Evolutionary conservation across 2,113 vertebrate species (phyloP).

Genomic region (Triplophysa dalaica): DNA sequence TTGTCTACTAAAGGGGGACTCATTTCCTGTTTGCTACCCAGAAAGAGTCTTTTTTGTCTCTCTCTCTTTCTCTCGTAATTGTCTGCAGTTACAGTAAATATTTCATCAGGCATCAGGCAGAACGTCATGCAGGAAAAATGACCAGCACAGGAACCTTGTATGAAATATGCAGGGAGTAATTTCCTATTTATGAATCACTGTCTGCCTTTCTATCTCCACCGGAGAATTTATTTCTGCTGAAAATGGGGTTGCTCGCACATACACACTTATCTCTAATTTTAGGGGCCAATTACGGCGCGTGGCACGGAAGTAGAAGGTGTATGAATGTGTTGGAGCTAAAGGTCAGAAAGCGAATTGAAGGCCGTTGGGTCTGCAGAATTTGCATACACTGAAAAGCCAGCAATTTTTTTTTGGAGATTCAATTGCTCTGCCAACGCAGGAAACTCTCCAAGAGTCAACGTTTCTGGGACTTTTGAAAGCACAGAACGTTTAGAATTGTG

Average conservation of each 20-base stretch:
- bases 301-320: constrained; percentile 9
- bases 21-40: constrained; percentile 12
- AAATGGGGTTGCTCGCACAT: constrained; percentile 14
- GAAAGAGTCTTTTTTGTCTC: neutral
- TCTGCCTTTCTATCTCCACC: constrained; percentile 43
- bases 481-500: neutral
- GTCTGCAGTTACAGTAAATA: constrained; percentile 59
- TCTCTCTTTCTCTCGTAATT: constrained; percentile 41
- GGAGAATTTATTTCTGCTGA: constrained; percentile 37
- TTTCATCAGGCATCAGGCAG: constrained; percentile 55
- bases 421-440: neutral
- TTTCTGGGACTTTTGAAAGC: neutral
- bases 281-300: constrained; percentile 33
- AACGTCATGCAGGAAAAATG: constrained; percentile 44
- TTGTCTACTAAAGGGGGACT: neutral
- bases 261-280: constrained; percentile 29
- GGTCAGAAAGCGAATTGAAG: constrained; percentile 42
- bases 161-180: constrained; percentile 61
- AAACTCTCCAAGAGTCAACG: neutral
- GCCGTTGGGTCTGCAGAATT: constrained; percentile 27
- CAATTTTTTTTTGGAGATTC: constrained; percentile 18
- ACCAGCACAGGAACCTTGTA: constrained; percentile 47
- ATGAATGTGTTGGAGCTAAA: constrained; percentile 16
- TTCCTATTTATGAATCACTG: constrained; percentile 62
- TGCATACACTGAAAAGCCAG: constrained; percentile 20